Evolutionary conservation across 2,888 invertebrate genomes (phyloP), one percentile per base, ranked within the genome.

Genomic region (Ophonus ardosiacus): DNA sequence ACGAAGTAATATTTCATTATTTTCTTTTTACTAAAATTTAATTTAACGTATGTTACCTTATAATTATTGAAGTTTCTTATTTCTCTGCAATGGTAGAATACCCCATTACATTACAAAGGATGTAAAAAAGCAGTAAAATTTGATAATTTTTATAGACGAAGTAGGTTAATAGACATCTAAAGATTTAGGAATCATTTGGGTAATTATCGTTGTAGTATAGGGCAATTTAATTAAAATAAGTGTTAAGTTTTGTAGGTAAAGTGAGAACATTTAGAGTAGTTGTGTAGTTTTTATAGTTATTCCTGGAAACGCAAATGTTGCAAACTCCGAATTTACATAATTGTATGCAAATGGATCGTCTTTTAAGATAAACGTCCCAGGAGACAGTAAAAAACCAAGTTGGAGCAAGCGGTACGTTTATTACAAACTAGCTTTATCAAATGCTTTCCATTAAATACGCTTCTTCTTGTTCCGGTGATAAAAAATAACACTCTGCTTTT

Each of bases 261-360:
- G 80, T 38, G 80, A 40, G 80, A 80, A 80, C 40, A 80, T 40
- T 80, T 78, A 18, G 7, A 61, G 61, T 61, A 61, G 59, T 80
- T 80, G 56, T 24, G 17, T 63, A 80, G 80, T 80, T 80, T 61
- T 80, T 80, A 80, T 18, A 59, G 61, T 21, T 31, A 31, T 13
- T 80, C 10, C 18, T 17, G 40, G 13, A 38, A 31, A 40, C 59
- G 40, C 38, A 80, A 80, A 40, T 61, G 80, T 80, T 61, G 80
- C 80, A 80, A 61, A 61, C 61, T 61, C 10, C 7, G 21, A 17
- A 80, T 80, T 80, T 80, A 80, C 80, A 80, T 80, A 80, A 80
- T 80, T 38, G 61, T 80, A 80, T 80, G 80, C 80, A 80, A 80
- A 80, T 80, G 59, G 43, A 61, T 80, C 80, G 61, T 80, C 80